These are phyloP conservation scores for Operophtera brumata DNA, from an alignment of 2,888 invertebrate species.

Conservation along the genomic window DNA sequence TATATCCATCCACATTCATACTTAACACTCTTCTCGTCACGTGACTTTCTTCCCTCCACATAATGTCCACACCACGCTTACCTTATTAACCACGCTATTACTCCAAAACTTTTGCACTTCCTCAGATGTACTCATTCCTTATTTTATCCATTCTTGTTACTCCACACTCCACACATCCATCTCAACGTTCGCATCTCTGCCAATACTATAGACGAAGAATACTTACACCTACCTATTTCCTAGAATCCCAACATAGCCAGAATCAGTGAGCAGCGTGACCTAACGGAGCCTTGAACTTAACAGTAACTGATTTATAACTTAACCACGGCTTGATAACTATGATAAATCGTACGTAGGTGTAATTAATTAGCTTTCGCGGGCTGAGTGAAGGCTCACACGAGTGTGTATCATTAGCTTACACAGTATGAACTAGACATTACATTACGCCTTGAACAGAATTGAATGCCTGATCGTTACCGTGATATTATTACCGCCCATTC, in stretches of 20 bases:
- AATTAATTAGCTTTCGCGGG: conserved; percentile 11
- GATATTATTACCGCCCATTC: too few species aligned
- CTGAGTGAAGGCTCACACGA: conserved; percentile 3
- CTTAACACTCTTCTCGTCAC: too few species aligned
- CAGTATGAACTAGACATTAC: background rate
- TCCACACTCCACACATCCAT: too few species aligned
- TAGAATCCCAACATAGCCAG: conserved; percentile 4
- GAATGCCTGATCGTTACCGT: background rate
- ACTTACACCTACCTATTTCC: background rate
- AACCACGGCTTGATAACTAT: conserved; percentile 14
- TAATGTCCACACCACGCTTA: background rate
- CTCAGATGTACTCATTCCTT: too few species aligned
- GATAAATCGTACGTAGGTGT: conserved; percentile 12
- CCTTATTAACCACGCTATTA: too few species aligned
- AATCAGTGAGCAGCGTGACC: conserved; percentile 14
- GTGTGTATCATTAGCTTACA: background rate
- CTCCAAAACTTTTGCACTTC: too few species aligned
- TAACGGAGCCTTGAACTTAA: conserved; percentile 33
- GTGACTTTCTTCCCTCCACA: too few species aligned
- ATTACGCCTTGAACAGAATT: background rate
- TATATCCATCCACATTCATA: too few species aligned
- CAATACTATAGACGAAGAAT: background rate
- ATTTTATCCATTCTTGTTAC: too few species aligned
- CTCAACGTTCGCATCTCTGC: too few species aligned
- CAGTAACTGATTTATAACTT: conserved; percentile 25